Evolutionary conservation across 1,140 invertebrate genomes (phyloP).

Genomic region (Proctacanthus coquilletti): DNA sequence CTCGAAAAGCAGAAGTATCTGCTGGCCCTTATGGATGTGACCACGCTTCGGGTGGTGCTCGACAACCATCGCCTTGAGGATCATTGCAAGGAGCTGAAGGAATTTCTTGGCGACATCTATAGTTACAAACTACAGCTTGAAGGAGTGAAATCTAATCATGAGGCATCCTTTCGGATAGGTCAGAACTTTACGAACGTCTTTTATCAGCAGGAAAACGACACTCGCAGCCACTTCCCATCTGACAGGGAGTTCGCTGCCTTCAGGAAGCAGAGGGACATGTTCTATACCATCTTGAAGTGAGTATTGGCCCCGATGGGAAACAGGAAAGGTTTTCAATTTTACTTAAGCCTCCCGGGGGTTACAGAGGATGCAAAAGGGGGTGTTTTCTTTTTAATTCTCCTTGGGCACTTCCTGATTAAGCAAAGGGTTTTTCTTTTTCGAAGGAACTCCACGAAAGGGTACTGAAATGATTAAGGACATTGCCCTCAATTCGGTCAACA

Average conservation of each 20-base stretch:
- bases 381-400: too few relatives aligned
- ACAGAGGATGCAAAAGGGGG: too few relatives aligned
- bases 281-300: constrained; percentile 54
- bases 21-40: constrained; percentile 18
- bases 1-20: constrained; percentile 15
- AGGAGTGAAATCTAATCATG: constrained; percentile 6
- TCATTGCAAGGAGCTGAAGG: constrained; percentile 9
- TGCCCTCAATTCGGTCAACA: too few relatives aligned
- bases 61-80: constrained; percentile 17
- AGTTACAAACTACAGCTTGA: constrained; percentile 13
- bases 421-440: too few relatives aligned
- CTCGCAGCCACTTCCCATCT: constrained; percentile 61
- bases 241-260: constrained; percentile 59
- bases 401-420: too few relatives aligned
- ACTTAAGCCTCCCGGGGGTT: too few relatives aligned
- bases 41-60: constrained; percentile 18
- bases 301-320: too few relatives aligned
- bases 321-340: too few relatives aligned
- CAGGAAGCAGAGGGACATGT: constrained; percentile 66
- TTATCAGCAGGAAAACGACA: constrained; percentile 57
- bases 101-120: constrained; percentile 11
- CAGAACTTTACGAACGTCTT: constrained; percentile 17
- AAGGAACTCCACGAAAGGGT: too few relatives aligned
- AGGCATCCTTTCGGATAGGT: neutral
- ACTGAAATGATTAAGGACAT: too few relatives aligned